Base-by-base conservation (phyloP, 2,113 vertebrate genomes). In the Orycteropus afer region DNA sequence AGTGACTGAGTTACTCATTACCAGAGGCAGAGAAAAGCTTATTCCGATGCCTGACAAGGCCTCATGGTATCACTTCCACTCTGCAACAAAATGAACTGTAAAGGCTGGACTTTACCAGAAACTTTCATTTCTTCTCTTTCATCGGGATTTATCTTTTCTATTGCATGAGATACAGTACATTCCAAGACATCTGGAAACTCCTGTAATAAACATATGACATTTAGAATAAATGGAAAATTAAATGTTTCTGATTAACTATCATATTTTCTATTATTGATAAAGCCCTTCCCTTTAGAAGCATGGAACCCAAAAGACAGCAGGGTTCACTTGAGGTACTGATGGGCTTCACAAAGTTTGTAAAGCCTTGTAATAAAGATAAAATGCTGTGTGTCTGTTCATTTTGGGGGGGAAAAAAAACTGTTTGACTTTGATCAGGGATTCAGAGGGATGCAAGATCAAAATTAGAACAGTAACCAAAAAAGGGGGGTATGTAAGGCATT, bases 101-200 rank as follows among this genome's bases (percentile, higher is more conserved):
- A 92, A 95, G 40, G 59, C 42, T 61, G 7, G 51, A 91, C 95
- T 98, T 98, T 98, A 99, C 99, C 99, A 96, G 99, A 99, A 86
- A 99, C 99, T 97, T 99, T 99, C 96, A 99, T 97, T 96, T 99
- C 99, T 97, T 99, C 99, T 95, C 99, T 99, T 98, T 99, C 99
- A 96, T 99, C 99, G 22, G 99, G 99, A 94, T 98, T 99, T 98
- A 99, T 99, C 51, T 98, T 99, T 93, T 99, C 99, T 83, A 99
- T 90, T 53, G 98, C 98, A 94, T 99, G 98, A 55, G 99, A 98
- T 80, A 99, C 97, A 85, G 98, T 98, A 96, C 99, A 99, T 97
- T 99, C 99, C 97, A 99, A 97, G 57, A 98, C 98, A 34, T 99
- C 98, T 57, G 98, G 98, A 63, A 99, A 97, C 86, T 99, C 99